Percentiles rank a stretch among this genome's conserved stretches.
Conservation (phyloP, 2,797 vertebrate genomes). For the Bovichtus variegatus region DNA sequence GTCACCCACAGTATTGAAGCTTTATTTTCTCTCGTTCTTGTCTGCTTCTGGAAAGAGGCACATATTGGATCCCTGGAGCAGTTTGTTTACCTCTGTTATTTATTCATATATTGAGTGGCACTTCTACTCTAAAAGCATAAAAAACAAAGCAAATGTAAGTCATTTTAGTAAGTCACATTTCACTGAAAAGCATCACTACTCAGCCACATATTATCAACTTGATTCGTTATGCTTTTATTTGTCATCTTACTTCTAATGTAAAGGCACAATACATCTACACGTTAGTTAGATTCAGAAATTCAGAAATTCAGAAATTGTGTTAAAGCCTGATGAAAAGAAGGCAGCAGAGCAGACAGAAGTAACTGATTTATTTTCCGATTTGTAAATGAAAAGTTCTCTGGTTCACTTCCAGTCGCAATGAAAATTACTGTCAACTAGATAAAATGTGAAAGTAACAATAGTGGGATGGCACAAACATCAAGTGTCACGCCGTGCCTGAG, state of each 20-base stretch:
- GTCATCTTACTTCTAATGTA: neutral
- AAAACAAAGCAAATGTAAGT: neutral
- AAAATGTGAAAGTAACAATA: too few relatives aligned
- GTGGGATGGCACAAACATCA: conserved; percentile 12
- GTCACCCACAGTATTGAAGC: neutral
- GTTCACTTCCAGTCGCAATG: conserved; percentile 48
- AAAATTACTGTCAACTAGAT: conserved; percentile 63
- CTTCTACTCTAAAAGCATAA: neutral
- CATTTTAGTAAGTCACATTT: neutral
- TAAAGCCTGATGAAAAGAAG: conserved; percentile 30
- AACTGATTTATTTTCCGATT: conserved; percentile 33
- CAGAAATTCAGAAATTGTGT: neutral
- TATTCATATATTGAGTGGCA: neutral
- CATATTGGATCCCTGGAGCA: neutral
- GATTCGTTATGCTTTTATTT: conserved; percentile 6
- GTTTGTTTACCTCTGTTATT: neutral
- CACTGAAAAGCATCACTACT: neutral
- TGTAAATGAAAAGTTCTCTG: conserved; percentile 30
- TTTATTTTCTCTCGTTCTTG: neutral
- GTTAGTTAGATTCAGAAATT: neutral
- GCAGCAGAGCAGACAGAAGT: neutral
- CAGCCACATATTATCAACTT: neutral
- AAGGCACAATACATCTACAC: neutral
- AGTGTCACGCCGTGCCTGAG: conserved; percentile 4
- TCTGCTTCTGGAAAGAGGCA: neutral